Base-by-base conservation (phyloP, 1,140 invertebrate genomes). In the Drosophila sulfurigaster region DNA sequence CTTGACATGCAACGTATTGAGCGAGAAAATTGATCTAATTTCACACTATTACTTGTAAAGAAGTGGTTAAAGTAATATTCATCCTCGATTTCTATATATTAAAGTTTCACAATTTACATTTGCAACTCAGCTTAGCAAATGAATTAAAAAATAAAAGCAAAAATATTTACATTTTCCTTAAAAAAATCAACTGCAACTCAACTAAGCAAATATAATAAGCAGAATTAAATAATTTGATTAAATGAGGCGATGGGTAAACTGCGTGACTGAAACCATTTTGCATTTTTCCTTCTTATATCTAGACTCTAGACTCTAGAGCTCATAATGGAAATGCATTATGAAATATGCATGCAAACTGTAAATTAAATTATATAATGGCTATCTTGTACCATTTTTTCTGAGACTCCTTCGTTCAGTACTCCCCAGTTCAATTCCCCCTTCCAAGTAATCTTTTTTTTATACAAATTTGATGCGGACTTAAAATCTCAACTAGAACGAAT, bases 401-500 rank as follows among this genome's bases (percentile, higher is more conserved):
- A 8, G 10, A 38, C 35, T 38, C 6, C 35, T 38, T 25, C 7
- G 0, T n/a, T n/a, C 38, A 41, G 46, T 48, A 2, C 46, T 52
- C 25, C 7, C 1, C 38, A n/a, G 7, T n/a, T 41, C 32, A 35
- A 30, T 20, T 20, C n/a, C 57, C 68, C 64, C 38, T 58, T 49
- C 68, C 4, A 38, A n/a, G 3, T 48, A 20, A 5, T 13, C 2
- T 48, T 10, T 70, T 46, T 67, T 82, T 75, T 59, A 46, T 3
- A 48, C 73, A 73, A 32, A 66, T 72, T 83, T 60, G 38, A 38
- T 57, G 65, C 28, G 59, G 54, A 54, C 15, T 63, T 59, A 13
- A 78, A 86, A 85, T 86, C 65, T 71, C 58, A 71, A 54, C 78
- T 75, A 65, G 66, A 81, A 85, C 81, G 54, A 85, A 85, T 86